Base-by-base conservation (phyloP, 2,888 invertebrate genomes). In the Folsomia manolachei region DNA sequence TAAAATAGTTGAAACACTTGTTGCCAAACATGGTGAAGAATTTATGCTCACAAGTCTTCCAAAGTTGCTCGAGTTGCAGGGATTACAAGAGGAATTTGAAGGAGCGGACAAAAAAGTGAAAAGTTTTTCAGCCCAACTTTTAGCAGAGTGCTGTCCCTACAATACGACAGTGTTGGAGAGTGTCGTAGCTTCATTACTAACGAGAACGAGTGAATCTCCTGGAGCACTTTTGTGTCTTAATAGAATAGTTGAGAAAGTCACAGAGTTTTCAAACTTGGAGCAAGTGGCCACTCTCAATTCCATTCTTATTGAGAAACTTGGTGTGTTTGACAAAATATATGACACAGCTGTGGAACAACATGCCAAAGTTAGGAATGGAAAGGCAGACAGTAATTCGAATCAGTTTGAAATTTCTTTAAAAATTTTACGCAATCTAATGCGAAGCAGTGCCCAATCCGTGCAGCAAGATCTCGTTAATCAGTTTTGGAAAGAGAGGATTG, bases 401-500 rank as follows among this genome's bases (percentile, higher is more conserved):
- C 39, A 39, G 39, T 9, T 14, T 39, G 39, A 39, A 39, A 21
- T 63, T 7, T 63, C 23, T 25, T 4, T 25, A 24, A 63, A 24
- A 25, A 75, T 72, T 52, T 18, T 75, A 4, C 39, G 78, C n/a
- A 73, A 65, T 23, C 19, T 78, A 19, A 51, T 74, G 4, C 61
- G 73, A 60, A 27, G 60, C 62, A 63, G 63, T 14, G 66, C 60
- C 23, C 70, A 69, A 39, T 18, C 51, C 19, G 52, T 27, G 27
- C 77, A 77, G 27, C 0, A 53, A 14, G 4, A 26, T n/a, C 25
- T 70, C 19, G 39, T 74, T 19, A 51, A 67, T n/a, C 56, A 39
- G 21, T 74, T 73, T 21, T 78, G 75, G 75, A 71, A 74, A 56
- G 52, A 67, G 0, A 64, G 64, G 19, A 70, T 75, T 7, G 23